Evolutionary conservation across 1,140 invertebrate genomes (phyloP).

Genomic region (Aleiodes sp.): DNA sequence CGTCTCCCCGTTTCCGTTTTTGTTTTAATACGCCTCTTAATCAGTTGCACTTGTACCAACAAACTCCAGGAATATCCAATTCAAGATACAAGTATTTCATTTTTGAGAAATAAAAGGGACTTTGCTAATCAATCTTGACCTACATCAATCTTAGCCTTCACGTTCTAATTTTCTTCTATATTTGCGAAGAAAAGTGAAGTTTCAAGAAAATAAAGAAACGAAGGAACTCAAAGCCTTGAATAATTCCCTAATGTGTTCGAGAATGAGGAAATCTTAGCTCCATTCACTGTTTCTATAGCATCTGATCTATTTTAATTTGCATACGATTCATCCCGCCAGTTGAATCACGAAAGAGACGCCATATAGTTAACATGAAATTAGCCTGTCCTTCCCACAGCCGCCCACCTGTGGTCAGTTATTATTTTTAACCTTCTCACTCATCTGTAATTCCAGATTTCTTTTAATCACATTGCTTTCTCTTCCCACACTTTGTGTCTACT

Average conservation of each 20-base stretch:
- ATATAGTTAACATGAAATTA: neutral
- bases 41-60: neutral
- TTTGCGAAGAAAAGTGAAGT: neutral
- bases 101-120: neutral
- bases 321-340: slow-evolving; percentile 6
- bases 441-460: neutral
- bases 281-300: neutral
- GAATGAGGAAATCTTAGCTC: slow-evolving; percentile 15
- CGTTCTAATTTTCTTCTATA: neutral
- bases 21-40: neutral
- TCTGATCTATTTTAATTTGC: slow-evolving; percentile 11
- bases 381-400: neutral
- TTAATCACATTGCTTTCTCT: neutral
- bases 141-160: neutral
- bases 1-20: neutral
- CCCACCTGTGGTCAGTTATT: neutral
- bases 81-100: neutral
- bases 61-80: neutral
- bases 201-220: neutral
- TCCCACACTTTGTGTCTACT: too few relatives aligned
- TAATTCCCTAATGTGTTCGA: neutral
- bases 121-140: slow-evolving; percentile 13
- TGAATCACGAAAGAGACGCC: neutral
- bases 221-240: neutral
- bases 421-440: neutral